Conservation (phyloP, 2,888 invertebrate genomes). For the Synanthedon formicaeformis region DNA sequence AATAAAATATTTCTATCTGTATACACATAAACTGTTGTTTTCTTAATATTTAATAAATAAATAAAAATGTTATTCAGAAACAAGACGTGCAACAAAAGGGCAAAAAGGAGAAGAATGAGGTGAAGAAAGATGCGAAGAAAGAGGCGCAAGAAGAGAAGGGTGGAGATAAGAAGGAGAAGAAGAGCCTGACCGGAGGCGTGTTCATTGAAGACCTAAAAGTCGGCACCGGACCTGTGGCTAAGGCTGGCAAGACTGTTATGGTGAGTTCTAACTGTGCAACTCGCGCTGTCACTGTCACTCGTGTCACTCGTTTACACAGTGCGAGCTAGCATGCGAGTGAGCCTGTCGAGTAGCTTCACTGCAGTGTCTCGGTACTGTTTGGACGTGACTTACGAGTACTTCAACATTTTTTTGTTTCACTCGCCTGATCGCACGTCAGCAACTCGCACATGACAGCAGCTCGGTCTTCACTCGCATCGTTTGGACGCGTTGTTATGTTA, state of each 20-base stretch:
- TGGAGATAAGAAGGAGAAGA: conserved; percentile 63
- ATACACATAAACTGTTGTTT: background rate
- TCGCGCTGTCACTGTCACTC: too few species aligned
- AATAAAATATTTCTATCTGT: too few species aligned
- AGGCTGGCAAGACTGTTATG: conserved; percentile 78
- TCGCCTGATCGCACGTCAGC: too few species aligned
- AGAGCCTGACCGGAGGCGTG: conserved; percentile 80
- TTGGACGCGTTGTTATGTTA: too few species aligned
- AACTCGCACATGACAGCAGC: too few species aligned
- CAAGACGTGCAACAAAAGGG: conserved; percentile 31
- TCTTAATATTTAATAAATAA: background rate
- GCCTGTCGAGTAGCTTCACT: too few species aligned
- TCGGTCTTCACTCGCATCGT: too few species aligned
- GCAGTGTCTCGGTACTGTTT: too few species aligned
- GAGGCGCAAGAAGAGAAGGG: conserved; percentile 23
- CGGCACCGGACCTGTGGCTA: conserved; percentile 84
- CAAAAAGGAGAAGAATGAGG: conserved; percentile 45
- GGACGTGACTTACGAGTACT: too few species aligned
- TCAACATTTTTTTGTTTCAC: too few species aligned
- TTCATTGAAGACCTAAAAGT: conserved; percentile 81
- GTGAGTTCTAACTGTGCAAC: conserved; percentile 28
- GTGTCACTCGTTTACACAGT: too few species aligned
- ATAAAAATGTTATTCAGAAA: conserved; percentile 16
- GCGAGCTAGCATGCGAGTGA: too few species aligned
- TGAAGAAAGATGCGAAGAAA: conserved; percentile 38